Evolutionary conservation across 2,888 invertebrate genomes (phyloP).

Genomic region (Carterocephalus palaemon): DNA sequence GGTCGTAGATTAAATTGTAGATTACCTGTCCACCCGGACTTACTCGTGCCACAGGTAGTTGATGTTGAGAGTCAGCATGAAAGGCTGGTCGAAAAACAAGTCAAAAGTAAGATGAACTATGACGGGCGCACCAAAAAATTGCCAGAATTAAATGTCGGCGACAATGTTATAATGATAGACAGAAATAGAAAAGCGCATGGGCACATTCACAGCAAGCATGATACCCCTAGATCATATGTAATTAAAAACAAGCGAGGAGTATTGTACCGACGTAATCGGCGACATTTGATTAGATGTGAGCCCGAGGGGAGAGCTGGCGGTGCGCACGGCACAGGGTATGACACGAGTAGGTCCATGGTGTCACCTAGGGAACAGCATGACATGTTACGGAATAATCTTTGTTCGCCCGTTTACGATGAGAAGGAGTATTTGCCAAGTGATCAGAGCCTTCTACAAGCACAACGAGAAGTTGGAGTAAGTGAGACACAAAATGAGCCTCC

Average conservation of each 20-base stretch:
- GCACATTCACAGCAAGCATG: neutral
- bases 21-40: conserved; percentile 20
- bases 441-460: no score
- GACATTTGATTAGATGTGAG: neutral
- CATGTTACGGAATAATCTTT: no score
- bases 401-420: no score
- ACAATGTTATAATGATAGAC: neutral
- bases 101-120: neutral
- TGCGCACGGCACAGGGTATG: no score
- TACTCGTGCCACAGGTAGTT: neutral
- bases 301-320: no score
- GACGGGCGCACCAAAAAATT: neutral
- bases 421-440: no score
- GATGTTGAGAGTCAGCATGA: neutral
- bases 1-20: conserved; percentile 24
- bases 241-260: neutral
- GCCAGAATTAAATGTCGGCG: conserved; percentile 1
- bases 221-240: neutral
- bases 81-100: neutral
- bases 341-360: no score
- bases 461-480: no score
- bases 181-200: neutral
- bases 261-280: neutral
- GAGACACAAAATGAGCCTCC: no score
- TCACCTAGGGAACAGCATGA: no score